Evolutionary conservation across 1,140 invertebrate genomes (phyloP), one percentile per base, ranked within the genome.

Genomic region (Patella vulgata): DNA sequence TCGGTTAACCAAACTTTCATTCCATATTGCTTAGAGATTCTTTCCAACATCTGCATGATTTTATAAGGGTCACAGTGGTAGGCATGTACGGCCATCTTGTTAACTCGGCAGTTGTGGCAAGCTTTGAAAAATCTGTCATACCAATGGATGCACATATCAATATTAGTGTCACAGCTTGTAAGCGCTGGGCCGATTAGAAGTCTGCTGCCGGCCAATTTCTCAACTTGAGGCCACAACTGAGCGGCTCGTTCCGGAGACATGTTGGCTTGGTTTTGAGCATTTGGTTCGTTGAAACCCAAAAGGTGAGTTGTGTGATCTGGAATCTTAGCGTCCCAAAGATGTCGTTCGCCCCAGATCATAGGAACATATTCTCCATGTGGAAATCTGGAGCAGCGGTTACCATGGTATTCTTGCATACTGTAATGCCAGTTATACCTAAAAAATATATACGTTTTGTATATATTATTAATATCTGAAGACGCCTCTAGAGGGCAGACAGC

Each of bases 201-300:
- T 1, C 57, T 63, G 11, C 36, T 12, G 1, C 46, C 56, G 12
- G 44, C 51, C 25, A 47, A 40, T 12, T 51, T 40, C 53, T 71
- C 61, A 27, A 74, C 21, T 54, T 63, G 46, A 0, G 46, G 57
- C 71, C 68, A 71, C 42, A 55, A 43, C 1, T 17, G 9, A 4
- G 68, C 68, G 2, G 66, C 71, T 11, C 54, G 33, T 33, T 57
- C 25, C 2, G 71, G 67, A 1, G 56, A 47, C 3, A 68, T 23
- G 31, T 71, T 66, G n/a, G 71, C 25, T 28, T 73, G 70, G 23
- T 36, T 9, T n/a, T 42, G 17, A 42, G 17, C 59, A 53, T 74
- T 71, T 40, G 71, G 71, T 43, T 74, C 71, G 39, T 74, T 74
- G 30, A 66, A 74, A 6, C 62, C 63, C 9, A 74, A 54, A 33